phyloP scores from a whole-genome alignment of 2,113 vertebrate genomes.

The Antidorcas marsupialis region DNA sequence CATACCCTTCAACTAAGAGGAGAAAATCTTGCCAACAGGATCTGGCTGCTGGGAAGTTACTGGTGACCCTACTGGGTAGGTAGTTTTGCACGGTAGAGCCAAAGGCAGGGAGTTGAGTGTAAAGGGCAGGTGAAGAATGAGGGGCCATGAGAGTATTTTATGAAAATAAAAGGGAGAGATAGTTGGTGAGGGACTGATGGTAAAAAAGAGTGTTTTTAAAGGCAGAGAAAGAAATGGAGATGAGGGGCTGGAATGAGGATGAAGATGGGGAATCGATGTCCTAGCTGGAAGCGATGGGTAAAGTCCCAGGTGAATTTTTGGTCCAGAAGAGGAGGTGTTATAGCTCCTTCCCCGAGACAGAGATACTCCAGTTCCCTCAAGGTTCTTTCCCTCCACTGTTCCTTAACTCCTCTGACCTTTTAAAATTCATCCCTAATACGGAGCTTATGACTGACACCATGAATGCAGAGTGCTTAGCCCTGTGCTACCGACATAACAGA shows the following conservation, averaged over 20 bases:
- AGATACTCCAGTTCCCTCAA: background rate
- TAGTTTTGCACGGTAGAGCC: fast-evolving
- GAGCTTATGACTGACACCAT: background rate
- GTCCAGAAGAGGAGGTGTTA: background rate
- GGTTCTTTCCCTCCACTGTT: background rate
- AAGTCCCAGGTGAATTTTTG: background rate
- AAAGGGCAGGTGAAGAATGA: background rate
- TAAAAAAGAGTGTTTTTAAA: background rate
- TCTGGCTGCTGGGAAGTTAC: background rate
- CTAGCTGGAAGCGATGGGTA: background rate
- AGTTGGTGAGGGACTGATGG: background rate
- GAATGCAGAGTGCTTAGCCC: background rate
- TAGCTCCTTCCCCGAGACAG: background rate
- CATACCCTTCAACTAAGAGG: background rate
- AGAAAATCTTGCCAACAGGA: background rate
- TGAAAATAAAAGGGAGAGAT: background rate
- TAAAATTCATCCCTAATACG: background rate
- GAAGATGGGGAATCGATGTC: background rate
- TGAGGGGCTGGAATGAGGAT: background rate
- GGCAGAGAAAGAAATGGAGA: background rate
- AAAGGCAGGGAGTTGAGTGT: background rate
- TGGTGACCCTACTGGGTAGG: background rate
- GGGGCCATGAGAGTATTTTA: background rate
- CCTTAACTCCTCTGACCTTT: constrained; percentile 17
- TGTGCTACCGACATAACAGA: background rate